These are phyloP conservation scores for Pontoporia blainvillei DNA, from an alignment of 2,113 vertebrate genomes.

Conservation along the genomic window DNA sequence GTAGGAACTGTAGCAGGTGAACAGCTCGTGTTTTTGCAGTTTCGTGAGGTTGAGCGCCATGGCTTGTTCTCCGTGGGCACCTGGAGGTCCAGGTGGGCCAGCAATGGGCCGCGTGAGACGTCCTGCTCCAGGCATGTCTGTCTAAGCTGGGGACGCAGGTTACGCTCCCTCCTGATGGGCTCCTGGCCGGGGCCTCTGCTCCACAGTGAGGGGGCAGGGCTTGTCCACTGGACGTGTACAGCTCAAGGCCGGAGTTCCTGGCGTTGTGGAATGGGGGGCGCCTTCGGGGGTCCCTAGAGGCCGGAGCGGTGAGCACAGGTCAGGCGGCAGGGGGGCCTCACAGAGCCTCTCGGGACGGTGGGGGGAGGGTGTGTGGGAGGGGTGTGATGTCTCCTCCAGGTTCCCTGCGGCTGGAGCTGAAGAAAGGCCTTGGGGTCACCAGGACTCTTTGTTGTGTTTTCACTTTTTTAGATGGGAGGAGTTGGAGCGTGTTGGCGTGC, in stretches of 20 bases:
- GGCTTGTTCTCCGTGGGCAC: background rate
- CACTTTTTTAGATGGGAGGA: background rate
- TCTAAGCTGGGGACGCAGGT: background rate
- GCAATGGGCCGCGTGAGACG: background rate
- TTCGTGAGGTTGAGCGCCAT: background rate
- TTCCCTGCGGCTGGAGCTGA: background rate
- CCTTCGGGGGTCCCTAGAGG: background rate
- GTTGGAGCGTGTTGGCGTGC: background rate
- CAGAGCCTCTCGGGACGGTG: background rate
- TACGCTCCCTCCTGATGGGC: background rate
- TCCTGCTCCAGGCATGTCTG: background rate
- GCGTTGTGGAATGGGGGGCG: rapidly evolving
- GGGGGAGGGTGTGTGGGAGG: background rate
- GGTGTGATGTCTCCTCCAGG: background rate
- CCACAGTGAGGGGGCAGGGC: background rate
- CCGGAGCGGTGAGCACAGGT: background rate
- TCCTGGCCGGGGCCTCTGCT: background rate
- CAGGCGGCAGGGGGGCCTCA: background rate
- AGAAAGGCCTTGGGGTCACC: background rate
- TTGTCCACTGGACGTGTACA: background rate
- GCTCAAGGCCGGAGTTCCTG: background rate
- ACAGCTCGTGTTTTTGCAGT: background rate
- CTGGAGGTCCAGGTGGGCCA: too few relatives aligned
- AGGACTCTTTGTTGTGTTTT: background rate
- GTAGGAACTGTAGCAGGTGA: background rate